These are phyloP conservation scores for Apeltes quadracus DNA, from an alignment of 2,113 vertebrate genomes.

Conservation along the genomic window DNA sequence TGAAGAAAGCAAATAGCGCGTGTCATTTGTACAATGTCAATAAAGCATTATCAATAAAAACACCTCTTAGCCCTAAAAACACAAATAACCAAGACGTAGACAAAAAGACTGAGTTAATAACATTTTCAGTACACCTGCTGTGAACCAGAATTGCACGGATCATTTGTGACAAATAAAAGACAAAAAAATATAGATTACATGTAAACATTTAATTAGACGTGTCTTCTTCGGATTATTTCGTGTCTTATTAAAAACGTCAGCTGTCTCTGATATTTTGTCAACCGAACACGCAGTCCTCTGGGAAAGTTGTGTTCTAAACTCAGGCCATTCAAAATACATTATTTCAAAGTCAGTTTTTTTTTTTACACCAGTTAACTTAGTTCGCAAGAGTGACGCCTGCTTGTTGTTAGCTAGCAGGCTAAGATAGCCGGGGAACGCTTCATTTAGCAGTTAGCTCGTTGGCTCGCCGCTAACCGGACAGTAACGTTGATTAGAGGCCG, in stretches of 20 bases:
- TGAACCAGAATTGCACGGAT: background rate
- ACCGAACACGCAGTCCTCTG: background rate
- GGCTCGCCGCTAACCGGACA: background rate
- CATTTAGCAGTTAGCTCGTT: background rate
- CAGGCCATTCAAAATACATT: accelerated
- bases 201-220: background rate
- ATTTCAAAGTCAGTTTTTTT: conserved; percentile 4
- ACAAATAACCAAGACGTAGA: background rate
- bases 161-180: background rate
- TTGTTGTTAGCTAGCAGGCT: conserved; percentile 66
- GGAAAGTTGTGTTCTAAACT: background rate
- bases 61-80: background rate
- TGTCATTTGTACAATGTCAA: background rate
- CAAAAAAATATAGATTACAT: background rate
- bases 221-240: background rate
- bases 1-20: background rate
- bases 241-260: background rate
- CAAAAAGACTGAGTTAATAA: background rate
- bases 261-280: conserved; percentile 22
- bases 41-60: background rate
- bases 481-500: conserved; percentile 6
- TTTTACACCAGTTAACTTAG: background rate
- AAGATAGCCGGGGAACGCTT: conserved; percentile 41
- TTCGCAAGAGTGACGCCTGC: conserved; percentile 48
- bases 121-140: background rate